phyloP scores from a whole-genome alignment of 2,888 invertebrate species.

The Sceliomorpha sp. region DNA sequence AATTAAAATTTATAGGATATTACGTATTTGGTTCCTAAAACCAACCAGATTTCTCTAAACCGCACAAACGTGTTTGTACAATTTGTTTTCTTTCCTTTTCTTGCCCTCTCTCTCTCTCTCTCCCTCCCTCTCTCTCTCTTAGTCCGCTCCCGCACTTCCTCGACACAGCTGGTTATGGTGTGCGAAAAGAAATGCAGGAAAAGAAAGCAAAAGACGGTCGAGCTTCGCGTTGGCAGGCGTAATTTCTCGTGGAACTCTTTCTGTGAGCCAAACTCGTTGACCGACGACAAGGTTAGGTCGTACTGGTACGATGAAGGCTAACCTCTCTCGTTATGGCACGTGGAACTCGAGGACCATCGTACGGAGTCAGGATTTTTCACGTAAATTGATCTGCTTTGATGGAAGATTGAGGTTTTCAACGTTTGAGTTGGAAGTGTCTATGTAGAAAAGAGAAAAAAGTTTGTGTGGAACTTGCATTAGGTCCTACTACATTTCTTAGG shows the following conservation, averaged over 20 bases:
- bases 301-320: conserved; percentile 55
- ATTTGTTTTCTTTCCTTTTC: background rate
- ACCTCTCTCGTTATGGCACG: conserved; percentile 38
- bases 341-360: too few relatives aligned
- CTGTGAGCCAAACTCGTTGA: conserved; percentile 49
- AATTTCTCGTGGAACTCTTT: conserved; percentile 36
- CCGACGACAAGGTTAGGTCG: conserved; percentile 55
- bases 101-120: background rate
- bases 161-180: conserved; percentile 25
- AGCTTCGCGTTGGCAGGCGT: conserved; percentile 45
- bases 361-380: too few relatives aligned
- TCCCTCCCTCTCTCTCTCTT: background rate
- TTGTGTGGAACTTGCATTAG: too few relatives aligned
- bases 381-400: too few relatives aligned
- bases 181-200: conserved; percentile 35
- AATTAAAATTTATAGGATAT: too few relatives aligned
- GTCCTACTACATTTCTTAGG: too few relatives aligned
- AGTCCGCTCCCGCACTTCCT: background rate
- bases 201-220: conserved; percentile 52
- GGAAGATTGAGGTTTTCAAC: too few relatives aligned
- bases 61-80: too few relatives aligned
- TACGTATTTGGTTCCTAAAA: too few relatives aligned
- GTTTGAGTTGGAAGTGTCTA: too few relatives aligned
- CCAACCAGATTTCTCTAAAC: too few relatives aligned
- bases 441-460: too few relatives aligned